Evolutionary conservation across 1,140 invertebrate genomes (phyloP).

Genomic region (Chironomus tepperi): DNA sequence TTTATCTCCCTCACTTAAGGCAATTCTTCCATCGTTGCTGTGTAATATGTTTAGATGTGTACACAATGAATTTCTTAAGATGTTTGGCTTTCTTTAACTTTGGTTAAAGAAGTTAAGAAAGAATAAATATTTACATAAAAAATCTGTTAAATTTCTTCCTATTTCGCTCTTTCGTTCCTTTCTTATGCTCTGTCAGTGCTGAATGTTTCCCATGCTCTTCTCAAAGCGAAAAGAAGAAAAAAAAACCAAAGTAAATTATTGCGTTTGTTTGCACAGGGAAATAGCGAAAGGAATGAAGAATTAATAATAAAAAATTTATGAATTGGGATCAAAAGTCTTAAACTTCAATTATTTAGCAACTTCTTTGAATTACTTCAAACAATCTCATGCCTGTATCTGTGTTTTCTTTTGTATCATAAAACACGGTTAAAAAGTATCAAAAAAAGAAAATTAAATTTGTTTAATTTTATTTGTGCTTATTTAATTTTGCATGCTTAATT

Average conservation of each 20-base stretch:
- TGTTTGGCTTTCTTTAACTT: background rate
- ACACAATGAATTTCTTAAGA: background rate
- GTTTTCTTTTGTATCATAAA: too few species aligned
- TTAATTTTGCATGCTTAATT: slow-evolving; percentile 24
- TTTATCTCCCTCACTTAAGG: background rate
- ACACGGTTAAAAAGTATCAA: background rate
- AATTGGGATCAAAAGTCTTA: too few species aligned
- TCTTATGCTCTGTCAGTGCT: too few species aligned
- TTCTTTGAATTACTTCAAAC: too few species aligned
- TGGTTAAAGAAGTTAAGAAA: slow-evolving; percentile 5
- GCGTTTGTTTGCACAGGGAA: background rate
- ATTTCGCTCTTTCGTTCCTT: too few species aligned
- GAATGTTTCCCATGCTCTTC: background rate
- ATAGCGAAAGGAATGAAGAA: background rate
- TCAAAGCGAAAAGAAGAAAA: background rate
- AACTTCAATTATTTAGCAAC: too few species aligned
- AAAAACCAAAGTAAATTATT: background rate
- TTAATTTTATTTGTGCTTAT: slow-evolving; percentile 7
- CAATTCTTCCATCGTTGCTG: too few species aligned
- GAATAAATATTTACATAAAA: slow-evolving; percentile 22
- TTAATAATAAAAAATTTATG: too few species aligned
- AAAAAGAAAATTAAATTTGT: background rate
- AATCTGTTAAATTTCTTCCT: slow-evolving; percentile 15
- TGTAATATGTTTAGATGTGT: too few species aligned
- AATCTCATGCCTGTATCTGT: too few species aligned